Percentiles rank a stretch among this genome's conserved stretches.
Conservation (phyloP, 1,140 invertebrate genomes). For the Diabrotica undecimpunctata region DNA sequence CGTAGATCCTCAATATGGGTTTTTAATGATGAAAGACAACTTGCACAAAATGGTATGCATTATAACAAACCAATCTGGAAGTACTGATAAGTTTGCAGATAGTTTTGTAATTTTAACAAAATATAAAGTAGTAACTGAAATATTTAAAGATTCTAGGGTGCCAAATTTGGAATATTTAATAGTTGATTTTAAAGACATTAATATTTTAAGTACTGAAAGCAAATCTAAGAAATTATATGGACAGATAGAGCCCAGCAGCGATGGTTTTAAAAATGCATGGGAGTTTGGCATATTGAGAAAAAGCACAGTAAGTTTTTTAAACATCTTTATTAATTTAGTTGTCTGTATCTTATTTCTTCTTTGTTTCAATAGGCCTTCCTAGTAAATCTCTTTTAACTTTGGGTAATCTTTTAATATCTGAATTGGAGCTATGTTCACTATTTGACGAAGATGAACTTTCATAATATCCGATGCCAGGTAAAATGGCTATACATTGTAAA, state of each 20-base stretch:
- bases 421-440: background rate
- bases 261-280: background rate
- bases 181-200: background rate
- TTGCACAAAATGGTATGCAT: constrained; percentile 8
- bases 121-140: constrained; percentile 8
- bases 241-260: background rate
- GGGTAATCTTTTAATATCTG: too few relatives aligned
- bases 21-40: constrained; percentile 12
- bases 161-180: constrained; percentile 13
- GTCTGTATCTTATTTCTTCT: too few relatives aligned
- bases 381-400: background rate
- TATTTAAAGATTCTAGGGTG: constrained; percentile 8
- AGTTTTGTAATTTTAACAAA: constrained; percentile 5
- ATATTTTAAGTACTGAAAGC: background rate
- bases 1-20: constrained; percentile 6
- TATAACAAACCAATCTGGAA: background rate
- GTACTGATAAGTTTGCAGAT: background rate
- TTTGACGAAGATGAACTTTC: background rate
- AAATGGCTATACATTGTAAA: background rate
- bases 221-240: background rate
- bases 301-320: constrained; percentile 9
- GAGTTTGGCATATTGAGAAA: constrained; percentile 6
- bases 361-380: too few relatives aligned
- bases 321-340: background rate
- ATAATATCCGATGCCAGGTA: background rate